Base-by-base conservation (phyloP, 2,797 vertebrate species). In the Myiotriccus ornatus region DNA sequence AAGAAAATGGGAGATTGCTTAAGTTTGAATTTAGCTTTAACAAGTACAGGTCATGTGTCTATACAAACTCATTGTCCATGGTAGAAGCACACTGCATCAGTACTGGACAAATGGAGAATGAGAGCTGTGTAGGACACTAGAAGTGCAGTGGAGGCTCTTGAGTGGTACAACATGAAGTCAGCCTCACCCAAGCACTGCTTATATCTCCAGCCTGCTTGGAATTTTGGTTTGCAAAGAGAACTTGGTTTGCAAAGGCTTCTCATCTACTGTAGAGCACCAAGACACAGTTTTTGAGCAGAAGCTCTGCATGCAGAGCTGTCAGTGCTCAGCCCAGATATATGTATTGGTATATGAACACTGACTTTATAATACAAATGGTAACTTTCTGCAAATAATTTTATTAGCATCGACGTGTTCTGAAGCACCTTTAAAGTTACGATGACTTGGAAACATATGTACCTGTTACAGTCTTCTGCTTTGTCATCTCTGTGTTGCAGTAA, bases 401-500 rank as follows among this genome's bases (percentile, higher is more conserved):
- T 70, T 7, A 39, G 35, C 35, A 47, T 56, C 1, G 0, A 3
- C 0, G 0, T 55, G 28, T 56, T 41, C 56, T 37, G 50, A 75
- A 83, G 59, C 53, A 92, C 13, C 46, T 79, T n/a, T 79, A 34
- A 75, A 53, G 49, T 57, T 55, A 55, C 0, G 5, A 41, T 62
- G 78, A 70, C 30, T 73, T 75, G 84, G 81, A 74, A 89, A 50
- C 55, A 23, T 22, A 14, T 41, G 8, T 52, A 37, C 46, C 12
- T 82, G 53, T 95, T 73, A 81, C 53, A 80, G 76, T 35, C 4
- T 80, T 87, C 46, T 88, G 63, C 52, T 87, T 71, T 88, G 34
- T 96, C 62, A 14, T 59, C 70, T 95, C 73, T 94, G 53, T 96
- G 92, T 86, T 96, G 59, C 95, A 99, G 99, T 99, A 86, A 99